These are phyloP conservation scores for Acanthosepion pharaonis DNA, from an alignment of 2,888 invertebrate genomes.

Conservation along the genomic window DNA sequence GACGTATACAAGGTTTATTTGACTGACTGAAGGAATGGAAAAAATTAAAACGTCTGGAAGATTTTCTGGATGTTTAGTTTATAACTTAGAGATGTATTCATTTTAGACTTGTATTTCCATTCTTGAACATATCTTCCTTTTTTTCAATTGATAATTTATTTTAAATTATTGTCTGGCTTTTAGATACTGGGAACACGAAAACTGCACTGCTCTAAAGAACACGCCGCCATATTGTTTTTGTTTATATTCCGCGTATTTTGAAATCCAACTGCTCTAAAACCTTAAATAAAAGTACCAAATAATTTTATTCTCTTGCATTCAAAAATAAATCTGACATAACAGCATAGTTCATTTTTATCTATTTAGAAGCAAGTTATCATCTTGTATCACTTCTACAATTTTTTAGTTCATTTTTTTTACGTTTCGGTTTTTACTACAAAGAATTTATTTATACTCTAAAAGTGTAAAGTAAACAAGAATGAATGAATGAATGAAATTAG, in stretches of 20 bases:
- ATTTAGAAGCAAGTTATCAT: background rate
- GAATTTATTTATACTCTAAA: background rate
- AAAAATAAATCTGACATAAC: background rate
- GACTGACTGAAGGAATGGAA: background rate
- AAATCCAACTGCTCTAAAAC: background rate
- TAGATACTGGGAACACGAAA: background rate
- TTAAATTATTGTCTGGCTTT: too few species aligned
- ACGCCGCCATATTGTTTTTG: slow-evolving; percentile 8
- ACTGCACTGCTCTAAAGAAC: background rate
- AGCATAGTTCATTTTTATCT: background rate
- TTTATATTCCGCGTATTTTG: background rate
- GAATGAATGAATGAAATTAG: background rate
- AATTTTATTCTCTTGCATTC: background rate
- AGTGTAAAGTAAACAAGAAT: background rate
- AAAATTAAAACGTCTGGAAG: too few species aligned
- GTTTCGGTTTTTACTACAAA: background rate
- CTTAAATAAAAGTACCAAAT: background rate
- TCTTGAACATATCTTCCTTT: too few species aligned
- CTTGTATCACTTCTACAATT: background rate
- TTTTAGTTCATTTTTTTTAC: too few species aligned
- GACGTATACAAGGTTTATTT: background rate
- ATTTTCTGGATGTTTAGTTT: too few species aligned
- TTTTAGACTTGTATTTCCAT: too few species aligned
- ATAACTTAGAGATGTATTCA: too few species aligned
- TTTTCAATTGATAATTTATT: too few species aligned